phyloP scores from a whole-genome alignment of 2,888 invertebrate species.

The Athalia circularis region DNA sequence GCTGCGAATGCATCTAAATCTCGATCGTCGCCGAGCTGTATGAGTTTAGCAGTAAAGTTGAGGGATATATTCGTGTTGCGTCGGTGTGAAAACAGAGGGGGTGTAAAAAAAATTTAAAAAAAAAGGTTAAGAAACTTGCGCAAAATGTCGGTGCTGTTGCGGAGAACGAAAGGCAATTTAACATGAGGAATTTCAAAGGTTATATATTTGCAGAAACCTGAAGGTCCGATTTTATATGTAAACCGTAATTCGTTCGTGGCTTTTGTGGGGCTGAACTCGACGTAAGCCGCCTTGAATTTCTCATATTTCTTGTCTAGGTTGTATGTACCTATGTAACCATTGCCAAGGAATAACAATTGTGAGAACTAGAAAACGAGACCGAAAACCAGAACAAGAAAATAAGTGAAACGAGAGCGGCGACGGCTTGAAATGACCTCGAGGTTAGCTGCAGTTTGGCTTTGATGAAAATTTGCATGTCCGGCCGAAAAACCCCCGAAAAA shows the following conservation, averaged over 20 bases:
- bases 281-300: not conserved
- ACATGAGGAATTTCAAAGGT: conserved; percentile 46
- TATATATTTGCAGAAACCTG: conserved; percentile 58
- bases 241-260: not conserved
- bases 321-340: not conserved
- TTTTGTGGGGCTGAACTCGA: conserved; percentile 1
- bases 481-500: too few species aligned
- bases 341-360: not conserved
- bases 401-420: conserved; percentile 28
- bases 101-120: conserved; percentile 23
- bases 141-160: not conserved
- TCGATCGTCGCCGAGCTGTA: conserved; percentile 3
- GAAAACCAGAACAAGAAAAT: conserved; percentile 9
- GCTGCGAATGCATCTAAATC: conserved; percentile 39
- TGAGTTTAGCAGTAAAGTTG: too few species aligned
- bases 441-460: conserved; percentile 38
- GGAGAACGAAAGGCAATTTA: conserved; percentile 66
- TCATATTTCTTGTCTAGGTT: conserved; percentile 13
- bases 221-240: conserved; percentile 29
- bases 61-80: too few species aligned
- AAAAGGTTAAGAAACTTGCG: conserved; percentile 38
- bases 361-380: not conserved
- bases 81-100: too few species aligned
- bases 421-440: conserved; percentile 24
- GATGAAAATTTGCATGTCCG: conserved; percentile 41